Evolutionary conservation across 2,113 vertebrate genomes (phyloP).

Genomic region (Zeus faber): DNA sequence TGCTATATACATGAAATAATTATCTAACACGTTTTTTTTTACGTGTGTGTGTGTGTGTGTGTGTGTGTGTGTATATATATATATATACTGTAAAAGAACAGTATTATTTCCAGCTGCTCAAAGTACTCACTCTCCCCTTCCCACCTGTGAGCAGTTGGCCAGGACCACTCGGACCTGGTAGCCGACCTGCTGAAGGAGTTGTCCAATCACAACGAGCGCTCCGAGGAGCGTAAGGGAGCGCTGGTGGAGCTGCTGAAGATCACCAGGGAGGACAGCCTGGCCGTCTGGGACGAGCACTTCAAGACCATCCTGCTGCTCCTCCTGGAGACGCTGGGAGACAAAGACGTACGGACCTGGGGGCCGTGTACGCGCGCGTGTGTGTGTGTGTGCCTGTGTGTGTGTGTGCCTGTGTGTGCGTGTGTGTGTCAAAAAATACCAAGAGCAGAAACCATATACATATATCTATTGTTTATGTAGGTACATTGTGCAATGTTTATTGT

Average conservation of each 20-base stretch:
- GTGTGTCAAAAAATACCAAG: too few species aligned
- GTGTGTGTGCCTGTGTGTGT: neutral
- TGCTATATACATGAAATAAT: too few species aligned
- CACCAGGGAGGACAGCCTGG: conserved; percentile 89
- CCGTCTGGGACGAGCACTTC: conserved; percentile 98
- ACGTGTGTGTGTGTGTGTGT: too few species aligned
- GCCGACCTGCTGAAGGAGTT: conserved; percentile 96
- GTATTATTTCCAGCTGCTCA: too few species aligned
- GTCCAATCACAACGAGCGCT: conserved; percentile 95
- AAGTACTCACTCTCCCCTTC: conserved; percentile 31
- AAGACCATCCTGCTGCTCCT: conserved; percentile 96
- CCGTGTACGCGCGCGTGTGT: conserved; percentile 6
- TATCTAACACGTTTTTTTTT: too few species aligned
- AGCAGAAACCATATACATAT: too few species aligned
- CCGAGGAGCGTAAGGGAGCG: conserved; percentile 91
- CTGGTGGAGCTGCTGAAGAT: conserved; percentile 95
- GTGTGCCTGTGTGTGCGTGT: neutral
- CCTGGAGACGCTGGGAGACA: conserved; percentile 94
- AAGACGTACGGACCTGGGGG: conserved; percentile 78
- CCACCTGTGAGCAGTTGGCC: conserved; percentile 67
- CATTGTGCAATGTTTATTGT: too few species aligned
- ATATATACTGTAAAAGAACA: too few species aligned
- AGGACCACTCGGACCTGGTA: conserved; percentile 92
- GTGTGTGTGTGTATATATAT: too few species aligned
- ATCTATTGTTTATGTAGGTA: too few species aligned